Conservation (phyloP, 2,888 invertebrate species). For the Marasmarcha lunaedactyla region DNA sequence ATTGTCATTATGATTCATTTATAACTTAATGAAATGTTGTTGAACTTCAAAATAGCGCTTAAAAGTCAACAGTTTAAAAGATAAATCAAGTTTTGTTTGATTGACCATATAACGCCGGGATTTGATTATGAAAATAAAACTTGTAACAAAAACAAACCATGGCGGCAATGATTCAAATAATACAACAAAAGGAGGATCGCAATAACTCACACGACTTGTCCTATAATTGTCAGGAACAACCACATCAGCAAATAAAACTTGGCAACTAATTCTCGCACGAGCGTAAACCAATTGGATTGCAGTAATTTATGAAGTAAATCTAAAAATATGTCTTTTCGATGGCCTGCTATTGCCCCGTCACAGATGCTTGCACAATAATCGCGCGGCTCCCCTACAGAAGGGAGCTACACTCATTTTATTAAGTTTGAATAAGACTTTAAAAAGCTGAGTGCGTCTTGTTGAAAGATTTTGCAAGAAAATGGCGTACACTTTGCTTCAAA, state of each 20-base stretch:
- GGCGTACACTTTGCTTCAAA: constrained; percentile 27
- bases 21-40: too few species aligned
- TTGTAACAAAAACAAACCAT: too few species aligned
- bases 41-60: too few species aligned
- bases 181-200: too few species aligned
- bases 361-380: constrained; percentile 68
- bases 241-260: constrained; percentile 52
- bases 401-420: constrained; percentile 62
- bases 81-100: too few species aligned
- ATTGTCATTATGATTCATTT: too few species aligned
- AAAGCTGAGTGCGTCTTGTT: constrained; percentile 42
- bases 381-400: constrained; percentile 42
- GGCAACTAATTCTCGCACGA: constrained; percentile 57
- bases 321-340: constrained; percentile 68
- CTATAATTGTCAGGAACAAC: constrained; percentile 34
- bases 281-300: constrained; percentile 64
- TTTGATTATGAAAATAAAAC: too few species aligned
- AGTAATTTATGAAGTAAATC: constrained; percentile 68
- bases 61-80: too few species aligned
- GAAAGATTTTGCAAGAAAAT: constrained; percentile 31
- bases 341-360: constrained; percentile 48
- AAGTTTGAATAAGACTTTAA: constrained; percentile 70
- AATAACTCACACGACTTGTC: constrained; percentile 1
- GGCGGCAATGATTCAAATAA: too few species aligned
- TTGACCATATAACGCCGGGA: too few species aligned